Evolutionary conservation across 2,888 invertebrate genomes (phyloP).

Genomic region (Parnassius apollo): DNA sequence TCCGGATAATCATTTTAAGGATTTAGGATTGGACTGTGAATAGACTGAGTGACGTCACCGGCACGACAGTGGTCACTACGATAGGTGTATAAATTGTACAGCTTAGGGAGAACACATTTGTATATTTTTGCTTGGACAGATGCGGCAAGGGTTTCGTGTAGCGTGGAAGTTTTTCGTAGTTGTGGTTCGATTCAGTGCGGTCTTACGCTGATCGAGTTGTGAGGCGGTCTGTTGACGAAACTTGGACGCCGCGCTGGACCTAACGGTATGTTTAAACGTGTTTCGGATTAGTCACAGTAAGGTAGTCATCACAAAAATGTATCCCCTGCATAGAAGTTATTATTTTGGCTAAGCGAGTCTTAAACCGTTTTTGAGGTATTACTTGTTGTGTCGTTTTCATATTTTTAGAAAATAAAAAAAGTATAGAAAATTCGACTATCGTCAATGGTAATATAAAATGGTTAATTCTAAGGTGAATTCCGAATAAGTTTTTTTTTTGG

Average conservation of each 20-base stretch:
- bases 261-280: slow-evolving; percentile 54
- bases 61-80: slow-evolving; percentile 33
- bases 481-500: slow-evolving; percentile 48
- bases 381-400: slow-evolving; percentile 78
- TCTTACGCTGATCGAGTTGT: not conserved
- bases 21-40: slow-evolving; percentile 1
- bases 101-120: slow-evolving; percentile 66
- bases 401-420: slow-evolving; percentile 61
- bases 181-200: slow-evolving; percentile 32
- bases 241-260: slow-evolving; percentile 35
- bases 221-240: not conserved
- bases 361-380: slow-evolving; percentile 63
- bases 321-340: slow-evolving; percentile 38
- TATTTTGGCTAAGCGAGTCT: slow-evolving; percentile 47
- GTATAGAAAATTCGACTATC: slow-evolving; percentile 63
- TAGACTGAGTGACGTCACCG: slow-evolving; percentile 32
- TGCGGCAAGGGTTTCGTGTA: slow-evolving; percentile 56
- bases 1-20: not conserved
- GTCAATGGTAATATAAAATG: slow-evolving; percentile 53
- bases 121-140: slow-evolving; percentile 75
- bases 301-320: slow-evolving; percentile 46
- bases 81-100: slow-evolving; percentile 73
- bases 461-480: slow-evolving; percentile 54
- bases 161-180: slow-evolving; percentile 54
- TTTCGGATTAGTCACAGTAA: slow-evolving; percentile 56